Conservation (phyloP, 1,140 invertebrate species). For the fruit fly (Drosophila melanogaster) region Release_6_plus_ISO1_MT NT_033777.3:14942001-14942500, state of each 20-base stretch:
- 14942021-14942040: conserved; percentile 43
- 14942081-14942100: conserved; percentile 67
- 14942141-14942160: conserved; percentile 20
- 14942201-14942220: conserved; percentile 33
- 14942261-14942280: conserved; percentile 23
- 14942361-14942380: conserved; percentile 3
- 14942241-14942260: conserved; percentile 6
- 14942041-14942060: conserved; percentile 50
- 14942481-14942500: neutral
- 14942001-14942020: conserved; percentile 65
- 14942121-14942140: conserved; percentile 49
- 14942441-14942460: too few relatives aligned
- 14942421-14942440: neutral
- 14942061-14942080: conserved; percentile 48
- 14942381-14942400: neutral
- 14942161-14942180: conserved; percentile 64
- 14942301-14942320: conserved; percentile 3
- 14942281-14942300: conserved; percentile 24
- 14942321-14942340: conserved; percentile 7
- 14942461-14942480: too few relatives aligned
- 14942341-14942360: conserved; percentile 12
- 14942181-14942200: conserved; percentile 58
- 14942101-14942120: conserved; percentile 43
- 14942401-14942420: neutral
- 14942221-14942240: conserved; percentile 35